Evolutionary conservation across 2,797 vertebrate species (phyloP).

Genomic region (Acanthornis magna): DNA sequence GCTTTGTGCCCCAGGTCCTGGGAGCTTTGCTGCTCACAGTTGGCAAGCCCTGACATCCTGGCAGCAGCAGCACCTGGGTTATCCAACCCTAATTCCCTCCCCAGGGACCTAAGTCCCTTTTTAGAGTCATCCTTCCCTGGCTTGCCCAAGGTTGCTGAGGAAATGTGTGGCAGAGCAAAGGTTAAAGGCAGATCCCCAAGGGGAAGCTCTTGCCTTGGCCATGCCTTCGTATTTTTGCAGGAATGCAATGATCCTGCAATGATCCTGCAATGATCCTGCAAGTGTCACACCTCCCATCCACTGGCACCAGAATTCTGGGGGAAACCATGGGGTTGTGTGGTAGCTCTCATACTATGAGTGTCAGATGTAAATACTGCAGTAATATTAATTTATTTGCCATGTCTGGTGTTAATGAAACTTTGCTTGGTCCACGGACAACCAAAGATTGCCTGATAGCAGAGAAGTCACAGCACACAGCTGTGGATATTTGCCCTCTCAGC

Average conservation of each 20-base stretch:
- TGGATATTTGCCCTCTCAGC: not conserved
- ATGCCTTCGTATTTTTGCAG: fast-evolving
- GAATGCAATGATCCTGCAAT: not conserved
- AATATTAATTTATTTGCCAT: not conserved
- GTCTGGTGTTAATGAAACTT: not conserved
- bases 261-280: not conserved
- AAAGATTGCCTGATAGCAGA: not conserved
- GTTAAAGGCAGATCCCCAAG: not conserved
- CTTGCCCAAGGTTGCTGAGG: not conserved
- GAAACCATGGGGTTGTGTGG: not conserved
- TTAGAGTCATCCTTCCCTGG: not conserved
- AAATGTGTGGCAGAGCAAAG: not conserved
- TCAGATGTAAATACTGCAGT: not conserved
- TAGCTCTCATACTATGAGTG: not conserved
- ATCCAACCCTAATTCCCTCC: not conserved
- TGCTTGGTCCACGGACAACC: not conserved
- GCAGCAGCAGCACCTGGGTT: not conserved
- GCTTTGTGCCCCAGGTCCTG: not conserved
- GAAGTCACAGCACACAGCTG: not conserved
- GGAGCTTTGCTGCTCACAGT: not conserved
- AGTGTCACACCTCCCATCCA: not conserved
- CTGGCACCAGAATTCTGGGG: not conserved
- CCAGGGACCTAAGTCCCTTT: not conserved
- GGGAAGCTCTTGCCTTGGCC: not conserved
- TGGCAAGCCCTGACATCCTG: not conserved